These are phyloP conservation scores for Proterorhinus semilunaris DNA, from an alignment of 2,113 vertebrate genomes.

Conservation along the genomic window DNA sequence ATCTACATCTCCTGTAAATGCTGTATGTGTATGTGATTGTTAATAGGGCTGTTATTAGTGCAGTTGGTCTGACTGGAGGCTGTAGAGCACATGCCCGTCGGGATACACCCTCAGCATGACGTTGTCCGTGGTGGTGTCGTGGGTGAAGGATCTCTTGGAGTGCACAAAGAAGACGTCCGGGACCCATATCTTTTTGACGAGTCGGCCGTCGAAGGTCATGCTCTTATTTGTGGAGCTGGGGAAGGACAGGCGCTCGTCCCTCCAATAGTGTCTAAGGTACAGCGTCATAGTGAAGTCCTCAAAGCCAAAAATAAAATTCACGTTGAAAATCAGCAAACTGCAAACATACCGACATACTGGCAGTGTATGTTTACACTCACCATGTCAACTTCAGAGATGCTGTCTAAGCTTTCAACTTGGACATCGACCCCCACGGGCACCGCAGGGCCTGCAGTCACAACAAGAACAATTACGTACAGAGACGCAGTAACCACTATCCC, in stretches of 20 bases:
- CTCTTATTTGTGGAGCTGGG: constrained; percentile 90
- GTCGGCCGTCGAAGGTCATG: constrained; percentile 92
- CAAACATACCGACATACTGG: not conserved
- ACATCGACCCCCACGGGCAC: constrained; percentile 95
- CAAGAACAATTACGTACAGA: not conserved
- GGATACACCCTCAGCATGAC: constrained; percentile 95
- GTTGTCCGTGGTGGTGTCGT: constrained; percentile 93
- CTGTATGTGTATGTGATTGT: not conserved
- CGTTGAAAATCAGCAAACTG: not conserved
- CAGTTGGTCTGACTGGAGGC: constrained; percentile 84
- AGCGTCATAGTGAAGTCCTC: constrained; percentile 98
- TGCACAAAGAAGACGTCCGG: constrained; percentile 96
- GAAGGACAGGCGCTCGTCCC: constrained; percentile 89
- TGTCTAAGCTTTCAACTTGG: constrained; percentile 95
- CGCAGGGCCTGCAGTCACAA: constrained; percentile 82
- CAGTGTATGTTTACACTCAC: constrained; percentile 64
- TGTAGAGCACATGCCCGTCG: constrained; percentile 92
- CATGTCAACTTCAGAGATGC: constrained; percentile 98
- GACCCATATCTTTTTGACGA: constrained; percentile 97
- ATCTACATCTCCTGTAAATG: not conserved
- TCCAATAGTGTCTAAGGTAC: constrained; percentile 96
- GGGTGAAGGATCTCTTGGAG: constrained; percentile 93
- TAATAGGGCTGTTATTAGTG: not conserved
- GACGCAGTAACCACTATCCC: too few relatives aligned
- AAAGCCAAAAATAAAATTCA: not conserved